phyloP scores from a whole-genome alignment of 2,888 invertebrate genomes.

The Muschampia plurimacula region DNA sequence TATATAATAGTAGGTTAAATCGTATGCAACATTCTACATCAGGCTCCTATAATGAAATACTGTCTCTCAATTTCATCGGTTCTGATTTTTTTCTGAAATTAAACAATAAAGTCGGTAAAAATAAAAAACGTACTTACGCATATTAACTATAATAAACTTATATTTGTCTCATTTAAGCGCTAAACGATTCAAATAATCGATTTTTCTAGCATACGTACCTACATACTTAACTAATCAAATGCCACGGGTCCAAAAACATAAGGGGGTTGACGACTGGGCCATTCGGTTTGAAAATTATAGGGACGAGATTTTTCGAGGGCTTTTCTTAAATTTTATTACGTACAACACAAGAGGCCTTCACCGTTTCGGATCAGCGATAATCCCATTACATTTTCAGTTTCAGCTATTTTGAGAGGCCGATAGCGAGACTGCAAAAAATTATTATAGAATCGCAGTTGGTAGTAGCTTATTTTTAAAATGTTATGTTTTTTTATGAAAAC shows the following conservation, averaged over 20 bases:
- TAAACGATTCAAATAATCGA: background rate
- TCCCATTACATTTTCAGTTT: constrained; percentile 74
- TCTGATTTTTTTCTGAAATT: too few species aligned
- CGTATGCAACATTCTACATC: too few species aligned
- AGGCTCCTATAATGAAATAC: too few species aligned
- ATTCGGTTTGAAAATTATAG: constrained; percentile 11
- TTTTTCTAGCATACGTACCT: background rate
- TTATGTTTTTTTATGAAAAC: too few species aligned
- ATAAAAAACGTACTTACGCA: too few species aligned
- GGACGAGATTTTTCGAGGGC: constrained; percentile 54
- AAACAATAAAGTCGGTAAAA: too few species aligned
- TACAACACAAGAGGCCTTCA: constrained; percentile 59
- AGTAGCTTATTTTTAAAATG: too few species aligned
- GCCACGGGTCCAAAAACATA: background rate
- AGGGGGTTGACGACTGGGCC: background rate
- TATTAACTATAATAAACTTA: too few species aligned
- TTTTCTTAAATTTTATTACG: constrained; percentile 63
- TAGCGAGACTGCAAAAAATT: constrained; percentile 69
- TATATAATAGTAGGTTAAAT: too few species aligned
- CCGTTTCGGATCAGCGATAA: constrained; percentile 76
- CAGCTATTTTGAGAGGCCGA: constrained; percentile 64
- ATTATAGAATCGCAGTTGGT: constrained; percentile 64
- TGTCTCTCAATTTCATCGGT: too few species aligned
- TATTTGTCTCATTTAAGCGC: too few species aligned
- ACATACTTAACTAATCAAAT: background rate